Evolutionary conservation across 1,140 invertebrate species (phyloP), one percentile per base, ranked within the genome.

Genomic region (Drosophila pachea): DNA sequence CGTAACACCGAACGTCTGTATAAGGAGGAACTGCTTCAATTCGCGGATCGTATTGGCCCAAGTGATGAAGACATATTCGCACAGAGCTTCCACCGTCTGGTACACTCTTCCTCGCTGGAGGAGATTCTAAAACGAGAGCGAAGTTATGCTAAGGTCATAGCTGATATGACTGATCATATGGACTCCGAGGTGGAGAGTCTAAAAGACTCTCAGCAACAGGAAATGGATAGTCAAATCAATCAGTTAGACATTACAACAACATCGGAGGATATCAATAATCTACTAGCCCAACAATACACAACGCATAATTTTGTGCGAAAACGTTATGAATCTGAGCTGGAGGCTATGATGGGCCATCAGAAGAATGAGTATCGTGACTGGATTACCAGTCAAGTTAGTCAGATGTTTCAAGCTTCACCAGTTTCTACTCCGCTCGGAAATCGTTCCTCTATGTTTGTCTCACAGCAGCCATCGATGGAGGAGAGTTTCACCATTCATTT

Each of bases 401-500:
- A 88, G 67, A 78, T 87, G 64, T 87, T 89, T 32, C 76, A 88
- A 55, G 68, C 72, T 4, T 89, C 87, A 7, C 82, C 87, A 7
- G 75, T 87, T 5, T 69, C 79, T 12, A 84, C 86, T 0, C 90
- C 78, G n/a, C 45, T 86, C 14, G 89, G 88, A n/a, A 89, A 89
- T 55, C 78, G 86, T 11, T 89, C 88, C 5, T 88, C 89, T 2
- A 89, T 89, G 88, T 89, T 89, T 48, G 71, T 86, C n/a, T 81
- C 86, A 5, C 84, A 75, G 68, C 84, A 88, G 45, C 90, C 88
- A 16, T 90, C 84, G 6, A 88, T 96, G 78, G 97, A 98, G 90
- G 97, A 99, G 91, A 98, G 97, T 91, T 99, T 99, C 88, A 99
- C 97, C 11, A 98, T 99, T 78, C 97, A 99, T 91, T 91, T 99